Evolutionary conservation across 2,797 vertebrate species (phyloP).

Genomic region (Denticeps clupeoides): DNA sequence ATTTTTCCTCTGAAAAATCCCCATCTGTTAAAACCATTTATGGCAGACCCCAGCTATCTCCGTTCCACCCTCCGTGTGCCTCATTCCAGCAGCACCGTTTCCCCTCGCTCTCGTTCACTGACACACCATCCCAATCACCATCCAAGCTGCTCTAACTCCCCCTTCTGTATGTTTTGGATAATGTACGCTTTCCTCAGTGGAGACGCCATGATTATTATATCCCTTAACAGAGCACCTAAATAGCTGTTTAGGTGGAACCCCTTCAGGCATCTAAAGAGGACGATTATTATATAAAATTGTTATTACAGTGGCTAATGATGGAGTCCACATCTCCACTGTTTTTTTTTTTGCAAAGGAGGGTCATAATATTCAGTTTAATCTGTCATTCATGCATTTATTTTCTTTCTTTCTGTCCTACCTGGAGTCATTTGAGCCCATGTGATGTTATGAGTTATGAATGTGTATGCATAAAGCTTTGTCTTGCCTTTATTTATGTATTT

Average conservation of each 20-base stretch:
- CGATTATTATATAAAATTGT: slow-evolving; percentile 5
- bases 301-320: not conserved
- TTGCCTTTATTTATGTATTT: no score
- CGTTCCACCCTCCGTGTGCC: slow-evolving; percentile 1
- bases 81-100: no score
- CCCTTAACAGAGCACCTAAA: slow-evolving; percentile 8
- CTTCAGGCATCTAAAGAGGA: slow-evolving; percentile 1
- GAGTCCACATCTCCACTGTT: not conserved
- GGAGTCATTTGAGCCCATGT: not conserved
- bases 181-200: slow-evolving; percentile 6
- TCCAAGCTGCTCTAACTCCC: slow-evolving; percentile 24
- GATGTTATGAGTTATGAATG: no score
- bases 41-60: not conserved
- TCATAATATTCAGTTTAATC: no score
- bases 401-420: not conserved
- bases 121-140: not conserved
- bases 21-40: slow-evolving; percentile 21
- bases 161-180: slow-evolving; percentile 27
- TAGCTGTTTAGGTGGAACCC: slow-evolving; percentile 12
- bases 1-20: no score
- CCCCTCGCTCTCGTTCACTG: not conserved
- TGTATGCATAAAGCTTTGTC: no score
- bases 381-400: not conserved
- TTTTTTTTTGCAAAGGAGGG: no score
- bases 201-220: not conserved